These are phyloP conservation scores for Cranoglanis bouderius DNA, from an alignment of 2,113 vertebrate species.

Conservation along the genomic window DNA sequence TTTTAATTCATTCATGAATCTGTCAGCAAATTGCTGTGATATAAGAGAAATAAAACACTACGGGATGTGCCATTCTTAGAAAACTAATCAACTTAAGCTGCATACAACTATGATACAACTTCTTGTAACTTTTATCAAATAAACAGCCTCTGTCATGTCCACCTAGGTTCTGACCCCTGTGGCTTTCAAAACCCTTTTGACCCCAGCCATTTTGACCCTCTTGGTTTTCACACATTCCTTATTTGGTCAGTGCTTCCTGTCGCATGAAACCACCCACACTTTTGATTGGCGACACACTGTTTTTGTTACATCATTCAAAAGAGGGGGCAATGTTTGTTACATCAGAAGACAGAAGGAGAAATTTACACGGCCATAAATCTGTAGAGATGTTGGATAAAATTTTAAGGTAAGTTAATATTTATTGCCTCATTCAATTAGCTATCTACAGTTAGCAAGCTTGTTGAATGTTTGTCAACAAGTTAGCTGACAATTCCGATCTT, in stretches of 20 bases:
- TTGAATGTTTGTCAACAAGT: not conserved
- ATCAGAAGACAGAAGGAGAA: not conserved
- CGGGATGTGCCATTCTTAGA: too few relatives aligned
- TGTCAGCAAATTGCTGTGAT: not conserved
- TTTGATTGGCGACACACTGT: not conserved
- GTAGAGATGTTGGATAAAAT: not conserved
- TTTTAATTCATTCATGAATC: not conserved
- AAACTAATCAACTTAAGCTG: not conserved
- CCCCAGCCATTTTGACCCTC: not conserved
- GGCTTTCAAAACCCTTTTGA: not conserved
- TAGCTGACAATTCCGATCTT: not conserved
- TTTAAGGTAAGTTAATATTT: not conserved
- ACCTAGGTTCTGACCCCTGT: not conserved
- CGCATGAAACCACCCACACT: too few relatives aligned
- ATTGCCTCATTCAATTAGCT: not conserved
- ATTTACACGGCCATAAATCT: too few relatives aligned
- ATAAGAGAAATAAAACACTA: not conserved
- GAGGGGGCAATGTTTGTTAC: not conserved
- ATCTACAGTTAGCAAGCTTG: not conserved
- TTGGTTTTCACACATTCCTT: not conserved
- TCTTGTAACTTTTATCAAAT: not conserved
- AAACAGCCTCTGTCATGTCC: not conserved
- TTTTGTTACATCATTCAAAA: not conserved
- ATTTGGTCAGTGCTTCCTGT: slow-evolving; percentile 2
- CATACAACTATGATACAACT: not conserved